phyloP scores from a whole-genome alignment of 2,797 vertebrate species.

The Rallus crepitans region DNA sequence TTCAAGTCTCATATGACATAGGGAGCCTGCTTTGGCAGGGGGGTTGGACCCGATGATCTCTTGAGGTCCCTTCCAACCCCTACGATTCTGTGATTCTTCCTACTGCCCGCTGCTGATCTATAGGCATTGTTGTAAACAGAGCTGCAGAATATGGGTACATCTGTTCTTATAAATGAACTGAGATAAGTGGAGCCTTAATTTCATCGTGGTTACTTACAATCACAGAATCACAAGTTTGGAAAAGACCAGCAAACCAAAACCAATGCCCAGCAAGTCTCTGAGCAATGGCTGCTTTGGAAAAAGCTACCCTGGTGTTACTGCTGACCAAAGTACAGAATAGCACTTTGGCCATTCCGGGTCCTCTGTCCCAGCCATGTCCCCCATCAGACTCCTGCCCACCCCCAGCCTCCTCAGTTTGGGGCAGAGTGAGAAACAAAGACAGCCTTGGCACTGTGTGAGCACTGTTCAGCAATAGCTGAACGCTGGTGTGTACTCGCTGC shows the following conservation, averaged over 20 bases:
- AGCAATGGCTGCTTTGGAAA: neutral
- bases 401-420: neutral
- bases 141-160: neutral
- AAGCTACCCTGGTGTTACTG: neutral
- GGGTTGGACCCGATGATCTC: too few species aligned
- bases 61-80: too few species aligned
- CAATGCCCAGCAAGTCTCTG: fast-evolving
- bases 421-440: neutral
- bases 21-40: too few species aligned
- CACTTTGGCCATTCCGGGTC: too few species aligned
- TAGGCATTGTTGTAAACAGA: neutral
- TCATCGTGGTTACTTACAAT: neutral
- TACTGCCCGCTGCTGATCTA: neutral
- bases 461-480: neutral
- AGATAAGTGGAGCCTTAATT: neutral
- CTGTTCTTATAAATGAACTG: neutral
- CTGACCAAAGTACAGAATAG: neutral
- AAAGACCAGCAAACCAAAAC: neutral
- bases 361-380: neutral
- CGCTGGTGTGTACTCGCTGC: too few species aligned
- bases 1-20: too few species aligned
- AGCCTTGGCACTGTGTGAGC: neutral
- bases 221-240: too few species aligned
- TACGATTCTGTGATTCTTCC: too few species aligned
- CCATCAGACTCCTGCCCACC: neutral